These are phyloP conservation scores for Hemicrepidius hirtus DNA, from an alignment of 2,888 invertebrate genomes.

Conservation along the genomic window DNA sequence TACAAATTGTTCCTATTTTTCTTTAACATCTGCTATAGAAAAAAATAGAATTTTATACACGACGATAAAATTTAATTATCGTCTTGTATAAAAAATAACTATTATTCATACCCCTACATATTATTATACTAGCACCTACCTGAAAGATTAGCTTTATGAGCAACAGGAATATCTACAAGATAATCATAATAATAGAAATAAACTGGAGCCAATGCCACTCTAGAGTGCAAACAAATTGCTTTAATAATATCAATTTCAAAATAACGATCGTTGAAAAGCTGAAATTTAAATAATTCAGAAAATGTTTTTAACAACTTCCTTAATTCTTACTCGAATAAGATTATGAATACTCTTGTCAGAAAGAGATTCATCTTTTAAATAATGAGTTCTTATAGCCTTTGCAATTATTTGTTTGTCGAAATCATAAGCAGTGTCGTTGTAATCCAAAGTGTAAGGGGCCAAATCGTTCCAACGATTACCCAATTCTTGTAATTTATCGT, in stretches of 20 bases:
- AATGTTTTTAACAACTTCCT: background rate
- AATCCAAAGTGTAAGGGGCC: conserved; percentile 61
- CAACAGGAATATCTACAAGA: background rate
- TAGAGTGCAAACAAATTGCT: conserved; percentile 60
- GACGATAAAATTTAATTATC: too few relatives aligned
- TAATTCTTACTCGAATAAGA: conserved; percentile 58
- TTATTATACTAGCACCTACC: too few relatives aligned
- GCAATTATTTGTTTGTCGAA: conserved; percentile 56
- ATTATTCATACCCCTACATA: too few relatives aligned
- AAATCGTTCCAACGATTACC: conserved; percentile 62
- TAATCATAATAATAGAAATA: conserved; percentile 70
- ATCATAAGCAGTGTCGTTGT: conserved; percentile 60
- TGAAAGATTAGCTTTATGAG: background rate
- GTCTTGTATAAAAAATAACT: too few relatives aligned
- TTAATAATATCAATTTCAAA: conserved; percentile 67
- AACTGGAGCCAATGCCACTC: conserved; percentile 72
- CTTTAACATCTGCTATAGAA: too few relatives aligned
- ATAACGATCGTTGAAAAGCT: conserved; percentile 79
- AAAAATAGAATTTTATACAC: too few relatives aligned
- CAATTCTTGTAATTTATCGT: conserved; percentile 64
- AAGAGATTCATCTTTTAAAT: conserved; percentile 59
- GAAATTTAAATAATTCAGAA: too few relatives aligned
- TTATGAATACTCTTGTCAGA: conserved; percentile 57
- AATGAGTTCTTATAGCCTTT: conserved; percentile 60
- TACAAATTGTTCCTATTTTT: too few relatives aligned